phyloP scores from a whole-genome alignment of 2,888 invertebrate genomes.

The Pheosia tremula region DNA sequence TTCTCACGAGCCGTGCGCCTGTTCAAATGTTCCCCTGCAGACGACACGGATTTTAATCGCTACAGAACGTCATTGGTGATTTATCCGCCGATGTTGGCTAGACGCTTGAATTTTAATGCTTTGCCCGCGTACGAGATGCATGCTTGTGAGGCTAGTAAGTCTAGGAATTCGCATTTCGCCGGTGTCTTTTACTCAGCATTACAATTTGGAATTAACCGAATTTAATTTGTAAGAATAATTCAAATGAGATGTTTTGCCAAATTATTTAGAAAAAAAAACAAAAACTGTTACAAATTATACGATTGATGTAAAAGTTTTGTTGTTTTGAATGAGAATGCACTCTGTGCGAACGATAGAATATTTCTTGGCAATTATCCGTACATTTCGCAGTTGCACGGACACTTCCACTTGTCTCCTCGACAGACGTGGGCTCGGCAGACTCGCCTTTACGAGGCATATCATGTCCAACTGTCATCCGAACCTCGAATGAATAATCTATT shows the following conservation, averaged over 20 bases:
- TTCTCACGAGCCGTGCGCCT: slow-evolving; percentile 72
- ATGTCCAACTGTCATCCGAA: slow-evolving; percentile 60
- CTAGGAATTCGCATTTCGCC: slow-evolving; percentile 23
- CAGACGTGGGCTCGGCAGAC: slow-evolving; percentile 50
- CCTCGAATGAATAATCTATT: slow-evolving; percentile 43
- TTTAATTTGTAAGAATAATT: neutral
- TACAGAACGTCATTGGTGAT: slow-evolving; percentile 69
- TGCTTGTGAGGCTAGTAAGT: slow-evolving; percentile 31
- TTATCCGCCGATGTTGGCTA: slow-evolving; percentile 58
- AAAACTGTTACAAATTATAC: neutral
- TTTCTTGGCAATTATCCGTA: slow-evolving; percentile 36
- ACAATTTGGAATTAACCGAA: slow-evolving; percentile 2
- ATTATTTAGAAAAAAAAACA: neutral
- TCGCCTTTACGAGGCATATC: slow-evolving; percentile 64
- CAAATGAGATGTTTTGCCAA: neutral
- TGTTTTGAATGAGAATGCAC: slow-evolving; percentile 8
- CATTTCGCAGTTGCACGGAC: slow-evolving; percentile 42
- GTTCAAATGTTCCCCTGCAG: slow-evolving; percentile 54
- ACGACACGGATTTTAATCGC: slow-evolving; percentile 76
- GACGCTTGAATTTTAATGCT: slow-evolving; percentile 48
- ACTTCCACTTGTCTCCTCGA: slow-evolving; percentile 25
- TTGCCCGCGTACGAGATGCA: slow-evolving; percentile 33
- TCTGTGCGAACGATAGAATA: slow-evolving; percentile 16
- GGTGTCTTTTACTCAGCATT: slow-evolving; percentile 28
- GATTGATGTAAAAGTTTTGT: neutral